Percentiles rank a stretch among this genome's conserved stretches.
phyloP scores from a whole-genome alignment of 1,140 invertebrate species.

The Ctenoplectra terminalis region DNA sequence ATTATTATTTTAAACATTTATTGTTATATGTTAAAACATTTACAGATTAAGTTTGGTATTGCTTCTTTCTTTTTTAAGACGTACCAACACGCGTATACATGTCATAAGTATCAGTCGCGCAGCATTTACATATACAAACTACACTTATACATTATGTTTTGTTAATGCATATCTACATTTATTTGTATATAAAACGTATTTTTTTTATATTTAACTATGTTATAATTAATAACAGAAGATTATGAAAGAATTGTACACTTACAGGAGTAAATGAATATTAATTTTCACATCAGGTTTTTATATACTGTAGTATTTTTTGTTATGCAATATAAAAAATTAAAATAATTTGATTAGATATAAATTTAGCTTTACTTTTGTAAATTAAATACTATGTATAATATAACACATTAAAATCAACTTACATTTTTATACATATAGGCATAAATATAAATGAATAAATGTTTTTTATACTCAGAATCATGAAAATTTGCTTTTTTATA shows the following conservation, averaged over 20 bases:
- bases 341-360: conserved; percentile 9
- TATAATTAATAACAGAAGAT: conserved; percentile 17
- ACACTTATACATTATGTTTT: conserved; percentile 5
- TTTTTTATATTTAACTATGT: conserved; percentile 6
- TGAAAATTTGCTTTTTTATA: neutral
- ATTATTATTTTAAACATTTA: conserved; percentile 18
- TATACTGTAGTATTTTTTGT: neutral
- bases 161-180: conserved; percentile 33
- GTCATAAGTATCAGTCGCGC: neutral
- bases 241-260: conserved; percentile 4
- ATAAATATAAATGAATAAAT: conserved; percentile 27
- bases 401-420: conserved; percentile 21
- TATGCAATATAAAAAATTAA: conserved; percentile 3
- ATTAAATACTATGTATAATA: conserved; percentile 14
- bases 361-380: conserved; percentile 23
- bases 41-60: conserved; percentile 53
- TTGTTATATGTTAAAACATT: conserved; percentile 45
- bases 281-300: conserved; percentile 12
- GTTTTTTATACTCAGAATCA: neutral
- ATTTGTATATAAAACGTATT: conserved; percentile 14
- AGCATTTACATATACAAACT: conserved; percentile 19
- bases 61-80: conserved; percentile 42
- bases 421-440: conserved; percentile 13
- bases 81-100: conserved; percentile 25
- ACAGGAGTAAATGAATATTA: conserved; percentile 10